Evolutionary conservation across 2,888 invertebrate species (phyloP).

Genomic region (Rhamnusium bicolor): DNA sequence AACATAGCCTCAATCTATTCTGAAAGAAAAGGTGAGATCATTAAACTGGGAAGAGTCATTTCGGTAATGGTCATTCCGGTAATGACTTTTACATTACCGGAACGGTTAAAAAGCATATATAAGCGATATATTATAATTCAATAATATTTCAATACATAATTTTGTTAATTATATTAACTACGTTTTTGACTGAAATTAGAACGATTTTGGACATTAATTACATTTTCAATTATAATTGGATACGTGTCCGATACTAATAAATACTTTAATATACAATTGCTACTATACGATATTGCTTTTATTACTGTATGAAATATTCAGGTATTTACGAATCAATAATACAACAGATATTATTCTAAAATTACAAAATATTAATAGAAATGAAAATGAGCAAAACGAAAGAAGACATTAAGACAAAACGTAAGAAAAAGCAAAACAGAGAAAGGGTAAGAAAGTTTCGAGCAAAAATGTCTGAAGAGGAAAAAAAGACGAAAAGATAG

Average conservation of each 20-base stretch:
- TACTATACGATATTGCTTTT: too few species aligned
- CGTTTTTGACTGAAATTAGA: too few species aligned
- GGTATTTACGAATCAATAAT: too few species aligned
- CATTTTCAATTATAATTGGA: too few species aligned
- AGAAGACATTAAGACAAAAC: not conserved
- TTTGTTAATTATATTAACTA: too few species aligned
- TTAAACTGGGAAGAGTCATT: not conserved
- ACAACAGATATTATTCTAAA: not conserved
- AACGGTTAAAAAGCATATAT: not conserved
- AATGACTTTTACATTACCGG: not conserved
- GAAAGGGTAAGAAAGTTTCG: not conserved
- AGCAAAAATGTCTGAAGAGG: not conserved
- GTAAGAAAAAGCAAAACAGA: not conserved
- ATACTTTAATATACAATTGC: too few species aligned
- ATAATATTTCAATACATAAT: too few species aligned
- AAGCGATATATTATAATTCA: not conserved
- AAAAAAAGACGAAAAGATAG: slow-evolving; percentile 1
- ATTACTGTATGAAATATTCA: not conserved
- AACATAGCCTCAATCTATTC: not conserved
- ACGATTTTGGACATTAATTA: too few species aligned
- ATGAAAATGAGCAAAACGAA: not conserved
- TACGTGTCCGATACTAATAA: too few species aligned
- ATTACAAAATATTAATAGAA: not conserved
- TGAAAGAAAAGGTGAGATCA: not conserved
- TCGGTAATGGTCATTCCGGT: not conserved